These are phyloP conservation scores for Cheirogaleus major DNA, from an alignment of 2,797 vertebrate genomes.

Conservation along the genomic window DNA sequence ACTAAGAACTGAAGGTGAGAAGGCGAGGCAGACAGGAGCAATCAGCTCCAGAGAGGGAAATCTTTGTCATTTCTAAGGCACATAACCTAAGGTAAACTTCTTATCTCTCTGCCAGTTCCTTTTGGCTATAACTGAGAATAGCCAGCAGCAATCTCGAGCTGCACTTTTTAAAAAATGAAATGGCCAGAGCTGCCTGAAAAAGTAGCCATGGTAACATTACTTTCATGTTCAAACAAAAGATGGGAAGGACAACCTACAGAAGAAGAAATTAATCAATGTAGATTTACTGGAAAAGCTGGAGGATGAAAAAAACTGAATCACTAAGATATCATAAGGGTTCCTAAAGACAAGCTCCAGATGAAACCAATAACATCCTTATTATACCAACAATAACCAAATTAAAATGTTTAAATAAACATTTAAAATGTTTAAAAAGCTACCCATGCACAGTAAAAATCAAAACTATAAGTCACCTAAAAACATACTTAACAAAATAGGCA, in stretches of 20 bases:
- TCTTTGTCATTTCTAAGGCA: not conserved
- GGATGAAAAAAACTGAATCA: not conserved
- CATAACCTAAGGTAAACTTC: not conserved
- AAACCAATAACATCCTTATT: not conserved
- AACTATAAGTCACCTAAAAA: not conserved
- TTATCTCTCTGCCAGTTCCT: not conserved
- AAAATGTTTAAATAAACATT: not conserved
- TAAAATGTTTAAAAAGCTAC: not conserved
- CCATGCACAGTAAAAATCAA: not conserved
- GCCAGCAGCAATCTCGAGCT: not conserved
- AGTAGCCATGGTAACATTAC: not conserved
- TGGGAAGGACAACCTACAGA: not conserved
- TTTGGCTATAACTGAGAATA: not conserved
- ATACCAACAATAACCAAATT: not conserved
- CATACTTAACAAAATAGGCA: not conserved
- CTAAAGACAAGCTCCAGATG: conserved; percentile 1
- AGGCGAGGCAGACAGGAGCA: not conserved
- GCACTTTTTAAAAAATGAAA: not conserved
- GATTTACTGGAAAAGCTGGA: not conserved
- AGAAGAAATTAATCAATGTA: not conserved
- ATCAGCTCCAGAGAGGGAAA: not conserved
- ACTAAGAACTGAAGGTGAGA: not conserved
- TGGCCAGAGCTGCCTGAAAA: not conserved
- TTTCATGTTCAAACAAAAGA: not conserved
- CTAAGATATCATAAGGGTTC: not conserved